These are phyloP conservation scores for Haliaeetus leucogaster DNA, from an alignment of 2,113 vertebrate species.

Conservation along the genomic window DNA sequence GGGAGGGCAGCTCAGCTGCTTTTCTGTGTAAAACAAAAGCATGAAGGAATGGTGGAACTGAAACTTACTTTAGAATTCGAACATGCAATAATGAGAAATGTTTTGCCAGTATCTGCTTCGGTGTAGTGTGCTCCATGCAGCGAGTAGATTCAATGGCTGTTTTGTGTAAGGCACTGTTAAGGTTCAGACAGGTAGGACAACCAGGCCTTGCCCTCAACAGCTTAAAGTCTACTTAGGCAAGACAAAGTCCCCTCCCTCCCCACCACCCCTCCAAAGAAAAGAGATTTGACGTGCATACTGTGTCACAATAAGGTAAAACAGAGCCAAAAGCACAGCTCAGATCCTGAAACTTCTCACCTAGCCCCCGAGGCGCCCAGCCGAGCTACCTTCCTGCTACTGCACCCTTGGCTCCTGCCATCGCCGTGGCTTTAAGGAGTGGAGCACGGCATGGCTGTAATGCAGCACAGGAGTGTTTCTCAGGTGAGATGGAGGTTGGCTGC, in stretches of 20 bases:
- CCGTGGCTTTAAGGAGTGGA: background rate
- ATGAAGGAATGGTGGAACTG: background rate
- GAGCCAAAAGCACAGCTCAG: background rate
- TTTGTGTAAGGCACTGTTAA: background rate
- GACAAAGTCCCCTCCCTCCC: background rate
- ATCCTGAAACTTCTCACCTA: background rate
- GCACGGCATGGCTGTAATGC: background rate
- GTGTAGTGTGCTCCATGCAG: background rate
- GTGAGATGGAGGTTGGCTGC: background rate
- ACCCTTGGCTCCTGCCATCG: background rate
- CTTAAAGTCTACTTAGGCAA: background rate
- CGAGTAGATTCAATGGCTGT: background rate
- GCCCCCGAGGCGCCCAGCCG: accelerated
- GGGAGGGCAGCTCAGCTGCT: background rate
- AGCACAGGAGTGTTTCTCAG: background rate
- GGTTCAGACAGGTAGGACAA: background rate
- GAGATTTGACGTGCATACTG: background rate
- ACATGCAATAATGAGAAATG: background rate
- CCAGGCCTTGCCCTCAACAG: background rate
- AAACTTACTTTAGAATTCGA: conserved; percentile 18
- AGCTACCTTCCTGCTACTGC: background rate
- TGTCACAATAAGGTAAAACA: background rate
- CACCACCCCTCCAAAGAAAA: background rate
- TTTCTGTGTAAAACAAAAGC: conserved; percentile 15
- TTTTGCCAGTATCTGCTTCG: background rate